Conservation (phyloP, 2,797 vertebrate genomes). For the Pantherophis vulpinus region DNA sequence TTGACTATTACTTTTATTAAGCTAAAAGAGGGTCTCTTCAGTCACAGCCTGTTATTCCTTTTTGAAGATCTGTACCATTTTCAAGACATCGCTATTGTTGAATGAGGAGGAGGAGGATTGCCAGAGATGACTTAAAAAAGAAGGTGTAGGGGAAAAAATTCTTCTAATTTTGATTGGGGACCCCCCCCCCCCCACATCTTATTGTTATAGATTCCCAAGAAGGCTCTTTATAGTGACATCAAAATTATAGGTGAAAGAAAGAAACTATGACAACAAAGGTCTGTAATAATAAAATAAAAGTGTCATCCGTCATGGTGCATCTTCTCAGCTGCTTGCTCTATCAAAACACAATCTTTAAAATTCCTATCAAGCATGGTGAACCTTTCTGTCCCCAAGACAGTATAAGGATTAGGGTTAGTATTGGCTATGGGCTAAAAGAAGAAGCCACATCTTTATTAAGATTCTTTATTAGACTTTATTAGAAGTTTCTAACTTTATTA, state of each 20-base stretch:
- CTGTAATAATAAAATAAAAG: neutral
- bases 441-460: neutral
- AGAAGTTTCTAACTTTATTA: neutral
- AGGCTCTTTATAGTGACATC: neutral
- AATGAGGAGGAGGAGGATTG: neutral
- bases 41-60: no score
- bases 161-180: neutral
- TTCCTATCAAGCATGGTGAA: neutral
- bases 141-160: neutral
- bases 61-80: no score
- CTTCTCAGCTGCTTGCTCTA: neutral
- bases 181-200: neutral
- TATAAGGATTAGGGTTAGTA: neutral
- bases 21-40: no score
- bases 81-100: neutral
- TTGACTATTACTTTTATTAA: no score
- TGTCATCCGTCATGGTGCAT: neutral
- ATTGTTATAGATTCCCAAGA: neutral
- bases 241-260: neutral
- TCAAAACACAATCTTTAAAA: neutral
- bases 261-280: neutral
- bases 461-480: neutral
- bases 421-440: neutral
- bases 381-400: neutral
- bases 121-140: neutral